Conservation (phyloP, 2,113 vertebrate genomes). For the Ranitomeya variabilis region DNA sequence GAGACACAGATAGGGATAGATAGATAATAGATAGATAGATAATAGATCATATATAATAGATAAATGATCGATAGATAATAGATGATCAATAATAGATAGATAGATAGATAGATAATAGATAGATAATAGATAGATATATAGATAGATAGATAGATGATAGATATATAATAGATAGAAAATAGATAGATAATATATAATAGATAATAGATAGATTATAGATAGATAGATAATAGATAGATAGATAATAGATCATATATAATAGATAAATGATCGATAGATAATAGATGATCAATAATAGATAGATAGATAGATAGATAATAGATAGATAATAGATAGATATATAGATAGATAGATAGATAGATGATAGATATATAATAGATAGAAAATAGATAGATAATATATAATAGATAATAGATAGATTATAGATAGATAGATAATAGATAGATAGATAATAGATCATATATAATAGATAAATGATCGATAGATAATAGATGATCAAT, state of each 20-base stretch:
- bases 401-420: background rate
- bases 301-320: background rate
- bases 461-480: background rate
- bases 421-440: conserved; percentile 11
- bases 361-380: background rate
- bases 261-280: too few relatives aligned
- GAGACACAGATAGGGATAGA: background rate
- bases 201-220: conserved; percentile 15
- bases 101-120: too few relatives aligned
- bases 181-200: background rate
- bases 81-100: background rate
- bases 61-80: background rate
- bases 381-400: background rate
- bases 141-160: background rate
- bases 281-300: background rate
- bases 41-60: background rate
- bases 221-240: too few relatives aligned
- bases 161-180: conserved; percentile 8
- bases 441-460: background rate
- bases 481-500: background rate
- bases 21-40: background rate
- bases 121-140: background rate
- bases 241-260: too few relatives aligned
- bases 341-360: conserved; percentile 1
- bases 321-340: background rate